These are phyloP conservation scores for Urophycis tenuis DNA, from an alignment of 2,797 vertebrate species.

Conservation along the genomic window DNA sequence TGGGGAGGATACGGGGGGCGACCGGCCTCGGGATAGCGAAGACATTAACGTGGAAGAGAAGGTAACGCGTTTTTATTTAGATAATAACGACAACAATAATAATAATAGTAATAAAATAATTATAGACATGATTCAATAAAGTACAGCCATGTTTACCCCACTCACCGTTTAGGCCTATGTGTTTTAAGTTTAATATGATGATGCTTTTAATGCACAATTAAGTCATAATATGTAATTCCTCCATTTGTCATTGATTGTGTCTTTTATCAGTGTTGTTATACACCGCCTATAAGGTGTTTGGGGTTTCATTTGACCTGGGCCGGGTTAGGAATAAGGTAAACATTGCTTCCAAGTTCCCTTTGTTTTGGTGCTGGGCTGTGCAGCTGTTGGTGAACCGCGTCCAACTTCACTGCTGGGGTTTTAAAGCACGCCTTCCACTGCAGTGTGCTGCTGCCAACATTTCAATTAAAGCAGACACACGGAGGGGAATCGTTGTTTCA, in stretches of 20 bases:
- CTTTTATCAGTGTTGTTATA: neutral
- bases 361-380: neutral
- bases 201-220: neutral
- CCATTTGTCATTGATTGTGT: neutral
- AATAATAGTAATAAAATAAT: neutral
- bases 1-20: constrained; percentile 12
- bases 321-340: neutral
- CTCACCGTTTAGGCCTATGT: neutral
- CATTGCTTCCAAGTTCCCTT: neutral
- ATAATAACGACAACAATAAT: no score
- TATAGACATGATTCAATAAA: neutral
- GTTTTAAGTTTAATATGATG: neutral
- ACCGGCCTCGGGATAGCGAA: neutral
- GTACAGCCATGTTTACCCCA: neutral
- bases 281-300: no score
- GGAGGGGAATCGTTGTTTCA: neutral
- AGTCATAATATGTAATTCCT: neutral
- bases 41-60: constrained; percentile 31
- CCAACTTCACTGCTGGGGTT: neutral
- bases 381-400: neutral
- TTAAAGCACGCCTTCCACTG: neutral
- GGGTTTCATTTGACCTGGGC: no score
- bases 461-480: constrained; percentile 28
- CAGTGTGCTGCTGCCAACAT: constrained; percentile 40
- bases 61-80: constrained; percentile 38